phyloP scores from a whole-genome alignment of 1,140 invertebrate genomes.

The Phenacoccus solenopsis region DNA sequence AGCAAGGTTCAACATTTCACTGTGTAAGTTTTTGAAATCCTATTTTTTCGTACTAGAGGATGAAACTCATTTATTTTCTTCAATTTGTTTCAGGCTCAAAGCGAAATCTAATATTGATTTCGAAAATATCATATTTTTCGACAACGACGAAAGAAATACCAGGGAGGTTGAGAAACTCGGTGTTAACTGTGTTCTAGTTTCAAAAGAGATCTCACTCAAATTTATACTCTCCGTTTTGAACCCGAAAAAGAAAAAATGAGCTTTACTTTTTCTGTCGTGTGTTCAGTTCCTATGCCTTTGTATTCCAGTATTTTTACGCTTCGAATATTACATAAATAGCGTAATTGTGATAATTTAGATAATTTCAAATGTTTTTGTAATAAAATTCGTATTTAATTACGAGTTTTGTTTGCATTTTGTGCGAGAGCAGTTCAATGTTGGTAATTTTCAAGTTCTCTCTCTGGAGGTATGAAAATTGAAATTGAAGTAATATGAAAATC shows the following conservation, averaged over 20 bases:
- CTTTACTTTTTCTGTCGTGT: too few species aligned
- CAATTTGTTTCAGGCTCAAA: neutral
- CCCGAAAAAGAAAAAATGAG: neutral
- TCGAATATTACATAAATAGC: too few species aligned
- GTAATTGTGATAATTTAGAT: too few species aligned
- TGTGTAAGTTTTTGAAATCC: slow-evolving; percentile 38
- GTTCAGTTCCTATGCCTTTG: neutral
- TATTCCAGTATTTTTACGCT: too few species aligned
- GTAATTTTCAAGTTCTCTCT: too few species aligned
- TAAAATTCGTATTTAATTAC: too few species aligned
- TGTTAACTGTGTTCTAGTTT: slow-evolving; percentile 42
- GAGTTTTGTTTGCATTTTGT: too few species aligned
- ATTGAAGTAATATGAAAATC: too few species aligned
- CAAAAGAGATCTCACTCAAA: slow-evolving; percentile 36
- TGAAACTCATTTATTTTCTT: slow-evolving; percentile 2
- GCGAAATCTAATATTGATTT: slow-evolving; percentile 39
- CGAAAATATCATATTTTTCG: slow-evolving; percentile 58
- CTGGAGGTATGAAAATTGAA: too few species aligned
- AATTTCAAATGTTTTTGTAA: too few species aligned
- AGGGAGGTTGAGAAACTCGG: slow-evolving; percentile 41
- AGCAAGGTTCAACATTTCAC: slow-evolving; percentile 54
- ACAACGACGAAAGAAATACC: slow-evolving; percentile 51
- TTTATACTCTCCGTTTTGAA: neutral
- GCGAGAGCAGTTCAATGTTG: too few species aligned
- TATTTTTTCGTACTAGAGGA: neutral